Evolutionary conservation across 2,797 vertebrate genomes (phyloP), one percentile per base, ranked within the genome.

Genomic region (Spea hammondii): DNA sequence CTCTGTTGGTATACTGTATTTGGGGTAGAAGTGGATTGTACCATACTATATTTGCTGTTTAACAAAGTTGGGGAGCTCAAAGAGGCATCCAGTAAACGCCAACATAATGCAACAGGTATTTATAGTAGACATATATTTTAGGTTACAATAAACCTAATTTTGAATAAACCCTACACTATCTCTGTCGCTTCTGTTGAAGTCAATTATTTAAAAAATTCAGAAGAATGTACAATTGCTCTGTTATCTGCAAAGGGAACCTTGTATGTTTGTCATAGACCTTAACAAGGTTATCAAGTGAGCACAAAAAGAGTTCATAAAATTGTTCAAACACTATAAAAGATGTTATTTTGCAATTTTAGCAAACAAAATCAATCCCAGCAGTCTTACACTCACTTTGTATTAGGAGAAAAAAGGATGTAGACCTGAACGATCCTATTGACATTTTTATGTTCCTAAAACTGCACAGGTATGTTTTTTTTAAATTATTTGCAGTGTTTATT

Each of bases 381-480:
- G n/a, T 9, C 4, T 62, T 62, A 62, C 5, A 6, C 59, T n/a
- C 5, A 44, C 45, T 45, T 14, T 77, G 14, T 60, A 62, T 10
- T 62, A 45, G 6, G 10, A 45, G n/a, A 14, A 32, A 45, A 51
- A 62, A n/a, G n/a, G n/a, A n/a, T n/a, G n/a, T n/a, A n/a, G n/a
- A 62, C 51, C 13, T 10, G 6, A 51, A 12, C 47, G 48, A 71
- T 65, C 76, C 76, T 50, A 65, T 66, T 78, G 51, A 14, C 45
- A n/a, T 62, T 74, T 74, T 9, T 14, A 74, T 32, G 17, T 32
- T 49, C 11, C 32, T 49, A 3, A 8, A 72, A 57, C 57, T 6
- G n/a, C 55, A 9, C 53, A 1, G 14, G 45, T 49, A 17, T 72
- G 11, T 72, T 62, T 6, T 62, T 62, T 62, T n/a, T n/a, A n/a